Conservation (phyloP, 2,888 invertebrate species). For the Drosophila rubida region DNA sequence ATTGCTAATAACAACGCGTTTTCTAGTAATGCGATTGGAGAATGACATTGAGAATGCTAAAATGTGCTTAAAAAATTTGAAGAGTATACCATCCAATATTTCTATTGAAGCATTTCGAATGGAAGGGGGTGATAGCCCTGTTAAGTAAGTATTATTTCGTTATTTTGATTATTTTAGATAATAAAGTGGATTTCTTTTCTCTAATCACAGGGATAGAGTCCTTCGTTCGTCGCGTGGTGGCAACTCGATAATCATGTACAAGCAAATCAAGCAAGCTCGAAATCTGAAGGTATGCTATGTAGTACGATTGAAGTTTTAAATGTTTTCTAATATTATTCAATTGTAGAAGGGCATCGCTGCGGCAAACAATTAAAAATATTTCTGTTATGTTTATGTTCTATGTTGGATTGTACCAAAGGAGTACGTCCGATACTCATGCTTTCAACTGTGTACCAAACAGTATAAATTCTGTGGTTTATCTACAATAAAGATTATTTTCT, state of each 20-base stretch:
- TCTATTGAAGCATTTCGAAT: conserved; percentile 53
- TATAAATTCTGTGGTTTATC: conserved; percentile 27
- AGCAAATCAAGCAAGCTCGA: conserved; percentile 38
- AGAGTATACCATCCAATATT: conserved; percentile 59
- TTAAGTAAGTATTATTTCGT: conserved; percentile 33
- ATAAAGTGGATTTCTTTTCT: too few species aligned
- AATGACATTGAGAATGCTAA: conserved; percentile 80
- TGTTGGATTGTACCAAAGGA: conserved; percentile 10
- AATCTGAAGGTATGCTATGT: conserved; percentile 26
- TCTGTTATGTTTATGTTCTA: conserved; percentile 10
- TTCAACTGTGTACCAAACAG: conserved; percentile 3
- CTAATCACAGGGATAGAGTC: conserved; percentile 22
- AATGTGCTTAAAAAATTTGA: conserved; percentile 70
- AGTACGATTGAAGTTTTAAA: neutral
- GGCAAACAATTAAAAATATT: conserved; percentile 7
- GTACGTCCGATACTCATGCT: conserved; percentile 1
- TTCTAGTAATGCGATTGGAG: conserved; percentile 78
- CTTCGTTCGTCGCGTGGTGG: conserved; percentile 21
- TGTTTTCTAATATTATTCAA: neutral
- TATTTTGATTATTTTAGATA: neutral
- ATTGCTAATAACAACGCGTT: neutral
- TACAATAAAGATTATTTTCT: conserved; percentile 1
- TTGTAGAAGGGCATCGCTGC: conserved; percentile 6
- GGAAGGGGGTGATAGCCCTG: conserved; percentile 42
- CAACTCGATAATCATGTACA: conserved; percentile 35